Conservation (phyloP, 2,797 vertebrate species). For the Emys orbicularis region DNA sequence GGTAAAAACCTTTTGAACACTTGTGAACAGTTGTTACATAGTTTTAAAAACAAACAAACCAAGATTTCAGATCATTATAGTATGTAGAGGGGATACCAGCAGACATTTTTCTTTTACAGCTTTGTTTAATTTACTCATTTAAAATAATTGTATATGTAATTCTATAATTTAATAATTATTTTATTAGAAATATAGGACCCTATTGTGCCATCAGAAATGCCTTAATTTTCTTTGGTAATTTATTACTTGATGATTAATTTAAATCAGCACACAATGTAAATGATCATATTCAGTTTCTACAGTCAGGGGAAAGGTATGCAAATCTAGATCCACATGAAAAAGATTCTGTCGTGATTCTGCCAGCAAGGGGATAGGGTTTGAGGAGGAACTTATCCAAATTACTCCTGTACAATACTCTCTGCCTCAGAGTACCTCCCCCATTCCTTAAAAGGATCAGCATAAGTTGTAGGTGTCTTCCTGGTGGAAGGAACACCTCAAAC, state of each 20-base stretch:
- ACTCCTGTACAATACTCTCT: neutral
- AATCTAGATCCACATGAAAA: neutral
- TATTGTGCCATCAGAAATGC: neutral
- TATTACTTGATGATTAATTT: neutral
- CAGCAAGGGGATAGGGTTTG: neutral
- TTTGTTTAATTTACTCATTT: neutral
- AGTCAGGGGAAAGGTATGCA: neutral
- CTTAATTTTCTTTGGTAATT: neutral
- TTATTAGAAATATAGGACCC: neutral
- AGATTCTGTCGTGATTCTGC: neutral
- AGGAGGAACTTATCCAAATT: neutral
- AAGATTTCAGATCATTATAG: neutral
- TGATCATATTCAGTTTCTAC: neutral
- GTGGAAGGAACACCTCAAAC: neutral
- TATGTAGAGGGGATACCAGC: neutral
- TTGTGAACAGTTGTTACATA: neutral
- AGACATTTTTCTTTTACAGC: neutral
- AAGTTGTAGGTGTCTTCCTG: neutral
- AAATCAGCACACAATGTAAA: neutral
- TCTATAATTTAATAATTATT: neutral
- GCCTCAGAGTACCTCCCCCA: neutral
- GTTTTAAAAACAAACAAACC: neutral
- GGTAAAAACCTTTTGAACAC: neutral
- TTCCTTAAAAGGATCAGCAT: neutral
- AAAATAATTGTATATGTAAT: neutral